Base-by-base conservation (phyloP, 2,888 invertebrate genomes). In the Apotomis betuletana region DNA sequence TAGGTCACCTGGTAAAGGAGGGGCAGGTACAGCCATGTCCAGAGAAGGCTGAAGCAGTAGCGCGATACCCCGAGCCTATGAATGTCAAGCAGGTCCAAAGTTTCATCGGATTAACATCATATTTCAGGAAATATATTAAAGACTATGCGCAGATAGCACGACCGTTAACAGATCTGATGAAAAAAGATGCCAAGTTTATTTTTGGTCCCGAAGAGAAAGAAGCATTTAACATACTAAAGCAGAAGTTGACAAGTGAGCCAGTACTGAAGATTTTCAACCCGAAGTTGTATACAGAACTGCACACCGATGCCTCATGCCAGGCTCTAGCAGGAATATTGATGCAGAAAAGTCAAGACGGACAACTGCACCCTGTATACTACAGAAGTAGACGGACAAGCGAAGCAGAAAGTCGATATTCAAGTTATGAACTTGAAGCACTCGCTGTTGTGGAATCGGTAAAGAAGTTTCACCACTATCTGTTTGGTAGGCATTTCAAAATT, bases 391-490 rank as follows among this genome's bases (percentile, higher is more conserved):
- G 15, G 15, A 74, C 74, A 60, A 74, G 6, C 70, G 57, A 57
- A n/a, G 57, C 49, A 8, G 46, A 65, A 36, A 57, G 36, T 5
- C 44, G 27, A 38, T 62, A 72, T 55, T 9, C 36, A 1, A 72
- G 67, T 15, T 74, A 76, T 68, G 74, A 76, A 5, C 36, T 75
- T 0, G 74, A 75, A 49, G 72, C 70, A 0, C 44, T 76, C 5
- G 76, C 76, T n/a, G 54, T 76, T 5, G 52, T 76, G 1, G 74
- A 76, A 59, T 69, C 44, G n/a, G 51, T 75, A 0, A 75, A 73
- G 49, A 75, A 74, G 51, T 75, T 75, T 57, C 58, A 73, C 12
- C n/a, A 59, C 0, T 77, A 76, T 58, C 52, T 77, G 2, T 41
- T 60, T 27, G 77, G 77, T 5, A 72, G 67, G 5, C 49, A 55